A percentile compares a stretch with the other conserved stretches of the same genome.
phyloP scores from a whole-genome alignment of 1,140 invertebrate genomes.

The Ips typographus region DNA sequence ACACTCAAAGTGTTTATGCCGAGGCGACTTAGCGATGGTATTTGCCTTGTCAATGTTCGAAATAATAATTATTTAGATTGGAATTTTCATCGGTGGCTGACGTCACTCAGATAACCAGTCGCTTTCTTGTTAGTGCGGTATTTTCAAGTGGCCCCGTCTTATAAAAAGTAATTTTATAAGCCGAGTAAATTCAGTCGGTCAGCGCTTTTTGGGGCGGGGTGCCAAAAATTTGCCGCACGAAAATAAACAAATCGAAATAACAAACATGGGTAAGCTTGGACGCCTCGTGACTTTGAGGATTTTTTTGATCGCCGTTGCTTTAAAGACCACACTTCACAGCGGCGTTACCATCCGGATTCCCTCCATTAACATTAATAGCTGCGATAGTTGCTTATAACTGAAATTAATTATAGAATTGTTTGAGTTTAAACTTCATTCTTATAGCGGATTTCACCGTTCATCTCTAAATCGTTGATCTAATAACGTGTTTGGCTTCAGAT shows the following conservation, averaged over 20 bases:
- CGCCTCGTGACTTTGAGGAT: constrained; percentile 9
- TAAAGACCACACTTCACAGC: too few relatives aligned
- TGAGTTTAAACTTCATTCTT: too few relatives aligned
- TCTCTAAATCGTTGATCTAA: too few relatives aligned
- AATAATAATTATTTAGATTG: not conserved
- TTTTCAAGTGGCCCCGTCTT: not conserved
- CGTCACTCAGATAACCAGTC: not conserved
- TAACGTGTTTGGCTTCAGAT: too few relatives aligned
- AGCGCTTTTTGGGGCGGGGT: constrained; percentile 14
- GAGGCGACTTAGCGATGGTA: not conserved
- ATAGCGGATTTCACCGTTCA: too few relatives aligned
- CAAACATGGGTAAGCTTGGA: constrained; percentile 21
- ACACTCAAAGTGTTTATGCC: constrained; percentile 8
- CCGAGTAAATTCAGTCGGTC: constrained; percentile 13
- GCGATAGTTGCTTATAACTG: too few relatives aligned
- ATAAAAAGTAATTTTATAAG: constrained; percentile 25
- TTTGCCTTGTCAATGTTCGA: not conserved
- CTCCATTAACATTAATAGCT: too few relatives aligned
- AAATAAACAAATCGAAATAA: constrained; percentile 32
- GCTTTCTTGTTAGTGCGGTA: not conserved
- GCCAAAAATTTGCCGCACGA: constrained; percentile 29
- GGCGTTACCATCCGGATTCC: too few relatives aligned
- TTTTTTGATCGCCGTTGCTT: not conserved
- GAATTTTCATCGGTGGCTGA: not conserved
- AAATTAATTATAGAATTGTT: too few relatives aligned